Percentiles rank a stretch among this genome's conserved stretches.
Conservation (phyloP, 2,888 invertebrate genomes). For the Trisateles emortualis region DNA sequence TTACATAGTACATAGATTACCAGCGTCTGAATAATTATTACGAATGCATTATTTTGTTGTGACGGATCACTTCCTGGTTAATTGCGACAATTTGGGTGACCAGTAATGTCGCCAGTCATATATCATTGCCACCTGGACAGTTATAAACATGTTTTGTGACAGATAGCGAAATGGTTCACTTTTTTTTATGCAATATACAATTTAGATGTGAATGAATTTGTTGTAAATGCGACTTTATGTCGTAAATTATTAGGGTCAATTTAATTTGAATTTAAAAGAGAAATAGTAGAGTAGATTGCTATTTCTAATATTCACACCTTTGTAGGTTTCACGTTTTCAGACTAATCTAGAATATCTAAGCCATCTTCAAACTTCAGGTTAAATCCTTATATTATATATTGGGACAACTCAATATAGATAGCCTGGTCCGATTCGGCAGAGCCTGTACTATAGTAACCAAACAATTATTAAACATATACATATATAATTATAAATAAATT, state of each 20-base stretch:
- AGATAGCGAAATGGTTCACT: background rate
- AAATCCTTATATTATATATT: too few species aligned
- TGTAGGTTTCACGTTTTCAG: too few species aligned
- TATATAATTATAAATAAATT: too few species aligned
- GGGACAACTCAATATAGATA: too few species aligned
- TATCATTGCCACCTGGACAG: constrained; percentile 28
- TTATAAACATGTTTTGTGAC: constrained; percentile 13
- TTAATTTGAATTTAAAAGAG: background rate
- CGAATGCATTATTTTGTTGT: constrained; percentile 57
- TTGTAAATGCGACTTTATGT: background rate
- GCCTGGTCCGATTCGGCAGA: too few species aligned
- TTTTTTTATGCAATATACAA: background rate
- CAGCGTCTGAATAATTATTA: constrained; percentile 54
- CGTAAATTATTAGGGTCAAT: background rate
- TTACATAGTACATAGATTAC: constrained; percentile 66
- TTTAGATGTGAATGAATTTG: constrained; percentile 2
- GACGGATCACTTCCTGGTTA: constrained; percentile 55
- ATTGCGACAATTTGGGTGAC: constrained; percentile 38
- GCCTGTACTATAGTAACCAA: too few species aligned
- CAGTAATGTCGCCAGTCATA: constrained; percentile 35
- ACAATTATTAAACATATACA: too few species aligned
- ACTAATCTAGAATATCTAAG: too few species aligned
- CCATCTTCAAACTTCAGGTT: too few species aligned
- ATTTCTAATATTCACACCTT: background rate
- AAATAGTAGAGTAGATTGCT: background rate